A percentile compares a stretch with the other conserved stretches of the same genome.
Evolutionary conservation across 2,888 invertebrate species (phyloP).

Genomic region (Pollenia angustigena): DNA sequence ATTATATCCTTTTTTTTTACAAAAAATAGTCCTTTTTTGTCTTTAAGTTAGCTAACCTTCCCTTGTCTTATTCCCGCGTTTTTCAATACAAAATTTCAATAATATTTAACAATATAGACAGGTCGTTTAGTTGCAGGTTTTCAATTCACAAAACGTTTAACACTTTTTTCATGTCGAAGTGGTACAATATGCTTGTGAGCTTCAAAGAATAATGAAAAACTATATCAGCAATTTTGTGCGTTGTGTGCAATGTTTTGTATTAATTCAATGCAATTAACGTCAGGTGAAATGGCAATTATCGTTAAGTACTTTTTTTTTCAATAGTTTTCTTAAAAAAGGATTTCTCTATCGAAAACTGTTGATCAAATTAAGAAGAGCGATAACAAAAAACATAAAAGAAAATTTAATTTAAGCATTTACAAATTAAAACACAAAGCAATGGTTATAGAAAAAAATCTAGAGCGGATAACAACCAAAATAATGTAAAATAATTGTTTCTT

Average conservation of each 20-base stretch:
- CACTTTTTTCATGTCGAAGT: neutral
- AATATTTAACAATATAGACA: slow-evolving; percentile 38
- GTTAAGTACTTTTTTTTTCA: slow-evolving; percentile 37
- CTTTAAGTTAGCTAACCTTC: neutral
- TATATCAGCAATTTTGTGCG: slow-evolving; percentile 29
- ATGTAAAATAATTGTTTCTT: no score
- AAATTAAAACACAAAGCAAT: neutral
- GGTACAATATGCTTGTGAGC: neutral
- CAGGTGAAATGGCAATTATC: slow-evolving; percentile 67
- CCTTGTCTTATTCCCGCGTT: slow-evolving; percentile 1
- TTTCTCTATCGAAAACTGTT: neutral
- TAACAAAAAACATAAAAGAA: slow-evolving; percentile 8
- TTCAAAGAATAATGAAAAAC: neutral
- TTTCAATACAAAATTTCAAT: slow-evolving; percentile 23
- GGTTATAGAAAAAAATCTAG: neutral
- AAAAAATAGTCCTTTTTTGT: neutral
- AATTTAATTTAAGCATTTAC: neutral
- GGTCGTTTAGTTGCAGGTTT: slow-evolving; percentile 33
- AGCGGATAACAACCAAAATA: no score
- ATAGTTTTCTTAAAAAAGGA: neutral
- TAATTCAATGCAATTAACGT: slow-evolving; percentile 73
- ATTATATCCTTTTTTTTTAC: no score
- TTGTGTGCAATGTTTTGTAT: slow-evolving; percentile 64
- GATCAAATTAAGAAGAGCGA: neutral
- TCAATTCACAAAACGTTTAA: slow-evolving; percentile 26